Conservation (phyloP, 2,797 vertebrate species). For the Hippopotamyrus pictus region DNA sequence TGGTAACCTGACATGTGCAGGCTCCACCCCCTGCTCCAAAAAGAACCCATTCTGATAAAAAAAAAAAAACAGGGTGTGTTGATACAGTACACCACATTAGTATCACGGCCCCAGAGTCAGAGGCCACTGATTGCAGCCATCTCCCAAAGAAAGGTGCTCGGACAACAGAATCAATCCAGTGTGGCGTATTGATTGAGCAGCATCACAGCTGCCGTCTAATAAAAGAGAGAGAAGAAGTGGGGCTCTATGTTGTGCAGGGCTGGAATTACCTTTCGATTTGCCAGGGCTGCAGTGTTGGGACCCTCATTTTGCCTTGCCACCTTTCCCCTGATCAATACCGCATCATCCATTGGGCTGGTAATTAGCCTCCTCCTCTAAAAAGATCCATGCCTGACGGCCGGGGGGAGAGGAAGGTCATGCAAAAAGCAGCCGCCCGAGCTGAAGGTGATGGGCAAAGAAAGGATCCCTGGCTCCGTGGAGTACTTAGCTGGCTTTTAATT, state of each 20-base stretch:
- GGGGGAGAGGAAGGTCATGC: slow-evolving; percentile 73
- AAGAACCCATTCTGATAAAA: not conserved
- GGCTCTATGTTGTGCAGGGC: slow-evolving; percentile 65
- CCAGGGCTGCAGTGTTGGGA: slow-evolving; percentile 72
- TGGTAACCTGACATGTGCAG: slow-evolving; percentile 15
- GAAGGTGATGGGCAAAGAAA: slow-evolving; percentile 84
- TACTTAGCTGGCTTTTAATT: slow-evolving; percentile 90
- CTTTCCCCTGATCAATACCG: slow-evolving; percentile 80
- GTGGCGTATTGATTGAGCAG: slow-evolving; percentile 77
- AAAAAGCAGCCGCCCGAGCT: slow-evolving; percentile 75
- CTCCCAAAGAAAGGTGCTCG: slow-evolving; percentile 64
- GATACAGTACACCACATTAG: slow-evolving; percentile 60
- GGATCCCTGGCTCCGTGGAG: slow-evolving; percentile 77
- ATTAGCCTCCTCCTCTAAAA: slow-evolving; percentile 66
- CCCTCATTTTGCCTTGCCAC: slow-evolving; percentile 81
- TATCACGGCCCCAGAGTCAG: slow-evolving; percentile 68
- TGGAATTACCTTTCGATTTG: slow-evolving; percentile 93
- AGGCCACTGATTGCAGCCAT: slow-evolving; percentile 71
- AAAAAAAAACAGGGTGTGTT: not conserved
- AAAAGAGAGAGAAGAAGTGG: slow-evolving; percentile 69
- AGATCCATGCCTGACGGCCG: slow-evolving; percentile 72
- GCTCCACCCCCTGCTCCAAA: not conserved
- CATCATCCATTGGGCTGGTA: slow-evolving; percentile 80
- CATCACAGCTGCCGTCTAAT: slow-evolving; percentile 88
- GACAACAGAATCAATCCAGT: slow-evolving; percentile 82